Percentiles rank a stretch among this genome's conserved stretches.
These are phyloP conservation scores for Mycteria americana DNA, from an alignment of 2,797 vertebrate genomes.

Conservation along the genomic window DNA sequence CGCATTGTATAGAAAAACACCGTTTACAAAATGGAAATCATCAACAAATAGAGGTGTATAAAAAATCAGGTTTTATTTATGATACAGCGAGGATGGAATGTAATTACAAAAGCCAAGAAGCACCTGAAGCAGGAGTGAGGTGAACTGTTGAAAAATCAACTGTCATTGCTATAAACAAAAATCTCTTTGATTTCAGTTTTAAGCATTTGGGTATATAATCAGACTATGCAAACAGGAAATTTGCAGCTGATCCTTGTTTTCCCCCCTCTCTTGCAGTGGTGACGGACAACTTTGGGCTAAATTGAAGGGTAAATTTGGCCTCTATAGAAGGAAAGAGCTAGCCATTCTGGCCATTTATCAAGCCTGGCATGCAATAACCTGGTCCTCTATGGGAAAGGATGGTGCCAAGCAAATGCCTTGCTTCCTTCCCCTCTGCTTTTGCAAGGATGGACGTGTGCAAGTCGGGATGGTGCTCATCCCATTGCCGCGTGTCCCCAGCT, in stretches of 20 bases:
- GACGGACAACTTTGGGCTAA: neutral
- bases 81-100: conserved; percentile 59
- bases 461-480: neutral
- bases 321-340: neutral
- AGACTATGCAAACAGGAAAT: neutral
- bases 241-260: neutral
- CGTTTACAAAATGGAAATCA: neutral
- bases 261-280: neutral
- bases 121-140: neutral
- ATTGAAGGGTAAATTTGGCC: neutral
- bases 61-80: conserved; percentile 72
- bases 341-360: neutral
- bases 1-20: neutral
- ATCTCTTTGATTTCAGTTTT: neutral
- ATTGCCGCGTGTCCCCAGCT: neutral
- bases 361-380: neutral
- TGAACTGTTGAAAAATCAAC: neutral
- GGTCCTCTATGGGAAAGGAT: neutral
- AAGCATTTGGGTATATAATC: neutral
- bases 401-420: neutral
- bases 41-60: conserved; percentile 19
- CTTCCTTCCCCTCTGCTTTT: neutral
- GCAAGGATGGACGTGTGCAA: neutral
- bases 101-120: conserved; percentile 23
- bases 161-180: neutral